Percentiles rank a stretch among this genome's conserved stretches.
phyloP scores from a whole-genome alignment of 2,797 vertebrate species.

The Bufotes viridis region DNA sequence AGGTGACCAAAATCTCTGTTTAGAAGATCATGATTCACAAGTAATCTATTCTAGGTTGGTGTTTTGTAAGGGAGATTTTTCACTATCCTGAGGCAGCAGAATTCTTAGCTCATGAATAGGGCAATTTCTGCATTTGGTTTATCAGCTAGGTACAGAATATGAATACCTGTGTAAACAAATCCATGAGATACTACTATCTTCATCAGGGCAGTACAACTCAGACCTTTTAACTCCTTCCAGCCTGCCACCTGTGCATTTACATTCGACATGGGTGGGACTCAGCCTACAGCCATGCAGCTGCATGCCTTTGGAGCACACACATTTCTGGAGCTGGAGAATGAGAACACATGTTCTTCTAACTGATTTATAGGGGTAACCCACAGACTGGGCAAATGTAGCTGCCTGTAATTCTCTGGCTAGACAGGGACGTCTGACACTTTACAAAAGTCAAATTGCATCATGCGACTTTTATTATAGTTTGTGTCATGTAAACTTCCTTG shows the following conservation, averaged over 20 bases:
- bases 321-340: background rate
- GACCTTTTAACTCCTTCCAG: background rate
- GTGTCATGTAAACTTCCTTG: background rate
- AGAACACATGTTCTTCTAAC: background rate
- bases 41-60: too few species aligned
- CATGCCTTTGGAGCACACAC: background rate
- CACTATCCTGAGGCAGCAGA: constrained; percentile 31
- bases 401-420: background rate
- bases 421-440: background rate
- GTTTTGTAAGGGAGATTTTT: background rate
- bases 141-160: background rate
- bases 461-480: background rate
- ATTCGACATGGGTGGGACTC: background rate
- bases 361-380: background rate
- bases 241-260: background rate
- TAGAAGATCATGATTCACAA: background rate
- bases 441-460: background rate
- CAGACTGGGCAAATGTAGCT: background rate
- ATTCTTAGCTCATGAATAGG: constrained; percentile 39
- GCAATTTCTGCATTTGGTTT: constrained; percentile 1
- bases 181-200: background rate
- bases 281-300: background rate
- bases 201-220: background rate
- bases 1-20: background rate
- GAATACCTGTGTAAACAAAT: constrained; percentile 12